A percentile compares a stretch with the other conserved stretches of the same genome.
These are phyloP conservation scores for Onychorhynchus coronatus DNA, from an alignment of 2,113 vertebrate species.

Conservation along the genomic window DNA sequence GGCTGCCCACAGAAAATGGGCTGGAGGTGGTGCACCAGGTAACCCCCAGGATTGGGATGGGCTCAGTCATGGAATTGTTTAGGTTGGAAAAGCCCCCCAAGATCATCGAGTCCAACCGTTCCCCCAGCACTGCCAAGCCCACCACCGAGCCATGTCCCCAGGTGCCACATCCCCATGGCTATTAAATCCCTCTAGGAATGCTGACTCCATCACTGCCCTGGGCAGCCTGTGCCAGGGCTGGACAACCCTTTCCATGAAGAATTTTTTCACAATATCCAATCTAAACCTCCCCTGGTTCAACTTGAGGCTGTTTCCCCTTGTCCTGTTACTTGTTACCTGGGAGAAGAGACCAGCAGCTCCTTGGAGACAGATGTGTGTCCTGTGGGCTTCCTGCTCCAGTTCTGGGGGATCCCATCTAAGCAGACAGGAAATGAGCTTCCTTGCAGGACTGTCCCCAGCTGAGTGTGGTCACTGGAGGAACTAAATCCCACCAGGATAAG, in stretches of 20 bases:
- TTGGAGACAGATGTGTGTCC: not conserved
- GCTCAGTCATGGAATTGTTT: not conserved
- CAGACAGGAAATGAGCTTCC: not conserved
- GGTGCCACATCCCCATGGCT: accelerated
- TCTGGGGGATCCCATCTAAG: not conserved
- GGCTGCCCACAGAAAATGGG: not conserved
- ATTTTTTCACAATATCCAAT: not conserved
- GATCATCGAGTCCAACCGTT: not conserved
- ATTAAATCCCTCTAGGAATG: not conserved
- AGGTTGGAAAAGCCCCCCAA: not conserved
- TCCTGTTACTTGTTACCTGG: too few relatives aligned
- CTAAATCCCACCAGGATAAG: not conserved
- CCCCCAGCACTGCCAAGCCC: not conserved
- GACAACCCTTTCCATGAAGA: not conserved
- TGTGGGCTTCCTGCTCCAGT: not conserved
- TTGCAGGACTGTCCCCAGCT: not conserved
- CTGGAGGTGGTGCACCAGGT: not conserved
- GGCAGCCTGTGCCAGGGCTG: not conserved
- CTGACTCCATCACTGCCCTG: accelerated
- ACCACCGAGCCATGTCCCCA: accelerated
- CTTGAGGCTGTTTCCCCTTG: not conserved
- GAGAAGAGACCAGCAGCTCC: not conserved
- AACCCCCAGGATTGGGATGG: not conserved
- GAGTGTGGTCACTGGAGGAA: accelerated
- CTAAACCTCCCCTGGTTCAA: not conserved